Evolutionary conservation across 2,888 invertebrate species (phyloP).

Genomic region (Netelia virgata): DNA sequence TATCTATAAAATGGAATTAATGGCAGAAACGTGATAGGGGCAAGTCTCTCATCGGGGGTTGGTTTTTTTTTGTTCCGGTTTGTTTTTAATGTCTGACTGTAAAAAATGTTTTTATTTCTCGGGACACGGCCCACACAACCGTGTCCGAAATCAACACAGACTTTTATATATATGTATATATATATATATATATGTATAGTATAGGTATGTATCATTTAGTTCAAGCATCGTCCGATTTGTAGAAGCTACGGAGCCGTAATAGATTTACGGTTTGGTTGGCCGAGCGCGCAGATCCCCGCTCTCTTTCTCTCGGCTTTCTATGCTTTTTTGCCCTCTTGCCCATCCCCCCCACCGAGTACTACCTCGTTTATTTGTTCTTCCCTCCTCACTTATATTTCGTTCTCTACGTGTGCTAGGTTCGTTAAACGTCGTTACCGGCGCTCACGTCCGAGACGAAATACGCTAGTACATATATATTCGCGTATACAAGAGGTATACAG

Average conservation of each 20-base stretch:
- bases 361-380: slow-evolving; percentile 39
- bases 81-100: not conserved
- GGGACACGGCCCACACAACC: not conserved
- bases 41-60: too few species aligned
- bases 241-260: slow-evolving; percentile 48
- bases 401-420: slow-evolving; percentile 57
- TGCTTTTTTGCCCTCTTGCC: not conserved
- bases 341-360: not conserved
- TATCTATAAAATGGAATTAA: not conserved
- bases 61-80: not conserved
- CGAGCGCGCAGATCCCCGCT: slow-evolving; percentile 15
- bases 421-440: slow-evolving; percentile 64
- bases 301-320: slow-evolving; percentile 17
- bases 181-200: not conserved
- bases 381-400: slow-evolving; percentile 44
- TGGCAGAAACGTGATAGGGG: too few species aligned
- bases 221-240: slow-evolving; percentile 44
- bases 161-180: slow-evolving; percentile 7
- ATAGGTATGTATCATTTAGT: not conserved
- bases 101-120: not conserved
- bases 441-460: slow-evolving; percentile 47
- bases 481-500: slow-evolving; percentile 2
- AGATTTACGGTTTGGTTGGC: slow-evolving; percentile 50
- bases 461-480: slow-evolving; percentile 46
- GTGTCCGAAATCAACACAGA: slow-evolving; percentile 8